phyloP scores from a whole-genome alignment of 2,797 vertebrate genomes.

The Apodemus agrarius region DNA sequence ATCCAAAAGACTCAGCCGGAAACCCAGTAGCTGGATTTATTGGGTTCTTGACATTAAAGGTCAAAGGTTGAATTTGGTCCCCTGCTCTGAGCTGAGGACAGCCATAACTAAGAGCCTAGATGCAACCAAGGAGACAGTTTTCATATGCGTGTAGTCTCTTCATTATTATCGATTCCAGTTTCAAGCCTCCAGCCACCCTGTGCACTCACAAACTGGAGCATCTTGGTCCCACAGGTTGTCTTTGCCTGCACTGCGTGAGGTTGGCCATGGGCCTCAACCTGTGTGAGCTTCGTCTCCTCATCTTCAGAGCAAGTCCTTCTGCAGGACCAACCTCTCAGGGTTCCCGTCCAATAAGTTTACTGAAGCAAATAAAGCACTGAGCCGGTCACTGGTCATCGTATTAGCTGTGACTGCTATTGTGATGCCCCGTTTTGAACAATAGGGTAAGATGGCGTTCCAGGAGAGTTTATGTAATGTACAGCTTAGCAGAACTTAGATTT shows the following conservation, averaged over 20 bases:
- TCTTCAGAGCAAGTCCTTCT: not conserved
- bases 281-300: not conserved
- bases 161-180: not conserved
- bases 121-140: not conserved
- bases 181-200: not conserved
- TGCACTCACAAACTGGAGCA: not conserved
- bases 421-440: not conserved
- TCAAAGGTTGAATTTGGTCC: not conserved
- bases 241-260: not conserved
- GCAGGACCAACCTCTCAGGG: not conserved
- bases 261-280: not conserved
- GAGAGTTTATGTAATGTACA: not conserved
- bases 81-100: not conserved
- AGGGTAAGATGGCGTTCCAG: not conserved
- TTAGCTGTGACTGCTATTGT: not conserved
- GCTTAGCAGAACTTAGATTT: not conserved
- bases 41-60: not conserved
- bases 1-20: not conserved
- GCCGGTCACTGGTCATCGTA: not conserved
- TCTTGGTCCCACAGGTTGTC: not conserved
- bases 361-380: not conserved
- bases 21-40: not conserved
- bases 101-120: not conserved
- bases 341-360: not conserved
- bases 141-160: not conserved